Evolutionary conservation across 2,888 invertebrate species (phyloP).

Genomic region (Pilophorus perplexus): DNA sequence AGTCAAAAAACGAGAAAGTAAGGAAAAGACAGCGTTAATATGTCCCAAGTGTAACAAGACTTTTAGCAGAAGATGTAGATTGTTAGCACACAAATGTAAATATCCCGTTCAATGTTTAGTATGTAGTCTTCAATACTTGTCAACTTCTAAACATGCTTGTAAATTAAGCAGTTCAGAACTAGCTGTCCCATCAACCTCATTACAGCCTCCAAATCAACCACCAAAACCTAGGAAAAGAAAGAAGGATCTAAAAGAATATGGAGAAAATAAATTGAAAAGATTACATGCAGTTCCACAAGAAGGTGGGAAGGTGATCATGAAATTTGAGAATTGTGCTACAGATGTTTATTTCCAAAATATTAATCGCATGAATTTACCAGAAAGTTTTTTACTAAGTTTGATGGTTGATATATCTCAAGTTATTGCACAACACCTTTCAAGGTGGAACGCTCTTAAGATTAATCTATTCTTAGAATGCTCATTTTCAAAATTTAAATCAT

Average conservation of each 20-base stretch:
- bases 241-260: neutral
- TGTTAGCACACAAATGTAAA: too few species aligned
- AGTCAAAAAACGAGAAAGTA: too few species aligned
- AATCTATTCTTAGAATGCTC: neutral
- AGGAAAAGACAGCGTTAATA: too few species aligned
- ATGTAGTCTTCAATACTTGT: too few species aligned
- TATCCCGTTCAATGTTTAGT: too few species aligned
- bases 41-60: too few species aligned
- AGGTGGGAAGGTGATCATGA: neutral
- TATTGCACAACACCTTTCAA: neutral
- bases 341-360: conserved; percentile 1
- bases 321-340: neutral
- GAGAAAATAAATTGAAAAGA: neutral
- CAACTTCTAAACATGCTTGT: too few species aligned
- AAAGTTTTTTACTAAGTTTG: neutral
- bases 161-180: too few species aligned
- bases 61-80: too few species aligned
- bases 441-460: neutral
- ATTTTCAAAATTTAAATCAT: neutral
- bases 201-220: too few species aligned
- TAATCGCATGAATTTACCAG: neutral
- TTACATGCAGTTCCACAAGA: neutral
- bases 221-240: too few species aligned
- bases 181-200: too few species aligned
- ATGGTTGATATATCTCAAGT: neutral